Percentiles rank a stretch among this genome's conserved stretches.
phyloP scores from a whole-genome alignment of 1,140 invertebrate genomes.

The Myzus persicae region DNA sequence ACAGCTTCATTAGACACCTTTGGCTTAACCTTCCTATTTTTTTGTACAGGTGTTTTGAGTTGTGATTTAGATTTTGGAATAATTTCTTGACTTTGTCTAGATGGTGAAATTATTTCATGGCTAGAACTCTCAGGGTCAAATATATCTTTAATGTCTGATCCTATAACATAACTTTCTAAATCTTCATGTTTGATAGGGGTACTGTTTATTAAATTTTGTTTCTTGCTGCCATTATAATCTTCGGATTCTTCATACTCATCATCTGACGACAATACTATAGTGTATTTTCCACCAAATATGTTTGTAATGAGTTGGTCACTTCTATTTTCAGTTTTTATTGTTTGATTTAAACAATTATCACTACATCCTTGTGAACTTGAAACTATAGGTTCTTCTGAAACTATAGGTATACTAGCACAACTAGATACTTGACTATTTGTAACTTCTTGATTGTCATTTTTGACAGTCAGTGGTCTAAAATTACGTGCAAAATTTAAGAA shows the following conservation, averaged over 20 bases:
- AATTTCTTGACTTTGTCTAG: conserved; percentile 19
- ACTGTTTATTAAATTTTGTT: not conserved
- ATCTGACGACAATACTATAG: conserved; percentile 44
- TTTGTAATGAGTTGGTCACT: not conserved
- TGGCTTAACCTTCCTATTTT: not conserved
- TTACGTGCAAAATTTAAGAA: conserved; percentile 34
- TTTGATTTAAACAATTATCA: not conserved
- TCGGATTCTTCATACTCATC: conserved; percentile 26
- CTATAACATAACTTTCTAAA: conserved; percentile 42
- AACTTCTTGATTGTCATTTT: not conserved
- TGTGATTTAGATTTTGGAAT: not conserved
- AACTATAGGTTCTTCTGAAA: not conserved
- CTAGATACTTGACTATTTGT: not conserved
- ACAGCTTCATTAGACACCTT: conserved; percentile 15
- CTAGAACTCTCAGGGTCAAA: not conserved
- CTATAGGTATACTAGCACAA: not conserved
- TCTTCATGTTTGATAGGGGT: not conserved
- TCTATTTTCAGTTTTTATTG: not conserved
- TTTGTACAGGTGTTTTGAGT: not conserved
- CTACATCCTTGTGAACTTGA: not conserved
- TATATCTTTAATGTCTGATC: conserved; percentile 44
- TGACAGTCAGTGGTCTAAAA: not conserved
- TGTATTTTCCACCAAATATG: conserved; percentile 7
- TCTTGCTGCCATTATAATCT: not conserved
- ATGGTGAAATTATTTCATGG: not conserved